These are phyloP conservation scores for Ahaetulla prasina DNA, from an alignment of 2,113 vertebrate genomes.

Conservation along the genomic window DNA sequence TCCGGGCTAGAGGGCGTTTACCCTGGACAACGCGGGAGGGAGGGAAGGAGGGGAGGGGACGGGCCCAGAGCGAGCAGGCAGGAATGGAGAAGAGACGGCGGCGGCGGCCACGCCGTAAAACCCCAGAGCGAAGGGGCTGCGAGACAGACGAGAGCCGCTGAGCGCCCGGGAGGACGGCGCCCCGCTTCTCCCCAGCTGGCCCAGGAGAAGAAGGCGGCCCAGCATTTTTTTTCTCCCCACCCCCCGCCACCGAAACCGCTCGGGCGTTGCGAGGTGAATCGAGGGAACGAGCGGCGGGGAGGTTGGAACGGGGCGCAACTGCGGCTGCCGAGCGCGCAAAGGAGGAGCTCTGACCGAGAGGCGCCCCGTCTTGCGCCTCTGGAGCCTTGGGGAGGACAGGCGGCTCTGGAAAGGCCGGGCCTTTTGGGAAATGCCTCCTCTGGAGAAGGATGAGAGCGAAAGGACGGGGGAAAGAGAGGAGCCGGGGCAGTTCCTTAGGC, in stretches of 20 bases:
- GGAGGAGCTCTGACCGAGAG: background rate
- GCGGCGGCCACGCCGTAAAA: background rate
- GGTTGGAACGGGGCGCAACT: background rate
- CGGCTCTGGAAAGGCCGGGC: background rate
- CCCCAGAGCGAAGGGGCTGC: background rate
- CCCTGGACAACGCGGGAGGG: slow-evolving; percentile 57
- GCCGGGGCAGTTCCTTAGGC: background rate
- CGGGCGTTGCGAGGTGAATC: background rate
- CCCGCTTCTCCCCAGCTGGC: background rate
- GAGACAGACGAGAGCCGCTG: background rate
- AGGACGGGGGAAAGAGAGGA: background rate
- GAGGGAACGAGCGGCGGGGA: background rate
- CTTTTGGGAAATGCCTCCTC: background rate
- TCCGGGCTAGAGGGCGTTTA: slow-evolving; percentile 71
- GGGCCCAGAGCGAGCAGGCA: slow-evolving; percentile 36
- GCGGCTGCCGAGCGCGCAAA: background rate
- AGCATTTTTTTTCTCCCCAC: too few relatives aligned
- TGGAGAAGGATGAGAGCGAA: background rate
- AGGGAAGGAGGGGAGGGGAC: slow-evolving; percentile 19
- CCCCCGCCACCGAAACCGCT: background rate
- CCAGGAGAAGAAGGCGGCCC: background rate
- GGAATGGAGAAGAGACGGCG: slow-evolving; percentile 20
- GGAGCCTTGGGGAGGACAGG: background rate
- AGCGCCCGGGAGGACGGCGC: background rate
- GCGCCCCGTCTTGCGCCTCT: background rate